phyloP scores from a whole-genome alignment of 1,140 invertebrate species.

The Pteromalus puparum region DNA sequence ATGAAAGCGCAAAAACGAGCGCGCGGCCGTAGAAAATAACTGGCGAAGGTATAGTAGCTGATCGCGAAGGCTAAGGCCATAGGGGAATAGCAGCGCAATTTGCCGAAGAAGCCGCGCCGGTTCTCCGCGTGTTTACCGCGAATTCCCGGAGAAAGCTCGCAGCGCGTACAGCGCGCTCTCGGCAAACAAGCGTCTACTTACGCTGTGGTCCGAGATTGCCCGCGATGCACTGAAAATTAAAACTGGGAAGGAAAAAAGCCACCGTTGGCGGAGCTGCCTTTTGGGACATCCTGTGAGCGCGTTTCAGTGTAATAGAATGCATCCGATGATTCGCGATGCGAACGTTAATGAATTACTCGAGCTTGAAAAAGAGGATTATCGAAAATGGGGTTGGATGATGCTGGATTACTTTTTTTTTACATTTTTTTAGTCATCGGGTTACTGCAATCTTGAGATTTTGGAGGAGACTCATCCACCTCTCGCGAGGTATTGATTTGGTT shows the following conservation, averaged over 20 bases:
- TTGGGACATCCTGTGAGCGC: neutral
- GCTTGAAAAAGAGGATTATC: too few relatives aligned
- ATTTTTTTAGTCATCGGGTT: too few relatives aligned
- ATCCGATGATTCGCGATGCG: too few relatives aligned
- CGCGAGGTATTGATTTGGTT: too few relatives aligned
- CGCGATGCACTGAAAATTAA: constrained; percentile 12
- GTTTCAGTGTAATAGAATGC: too few relatives aligned
- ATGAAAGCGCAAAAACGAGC: constrained; percentile 5
- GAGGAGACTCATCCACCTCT: too few relatives aligned
- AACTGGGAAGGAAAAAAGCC: neutral
- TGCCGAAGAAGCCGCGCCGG: neutral
- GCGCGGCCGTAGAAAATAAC: neutral
- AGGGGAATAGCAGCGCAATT: neutral
- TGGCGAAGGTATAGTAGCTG: neutral
- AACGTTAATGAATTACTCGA: too few relatives aligned
- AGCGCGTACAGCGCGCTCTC: too few relatives aligned
- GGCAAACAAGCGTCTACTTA: too few relatives aligned
- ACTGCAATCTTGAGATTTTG: too few relatives aligned
- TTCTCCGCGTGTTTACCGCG: neutral
- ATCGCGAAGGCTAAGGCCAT: neutral
- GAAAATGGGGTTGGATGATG: too few relatives aligned
- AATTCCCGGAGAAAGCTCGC: neutral
- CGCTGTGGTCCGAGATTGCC: neutral
- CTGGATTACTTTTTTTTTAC: too few relatives aligned
- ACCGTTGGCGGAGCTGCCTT: neutral